These are phyloP conservation scores for Phylloscopus collybita DNA, from an alignment of 2,797 vertebrate species.

Conservation along the genomic window DNA sequence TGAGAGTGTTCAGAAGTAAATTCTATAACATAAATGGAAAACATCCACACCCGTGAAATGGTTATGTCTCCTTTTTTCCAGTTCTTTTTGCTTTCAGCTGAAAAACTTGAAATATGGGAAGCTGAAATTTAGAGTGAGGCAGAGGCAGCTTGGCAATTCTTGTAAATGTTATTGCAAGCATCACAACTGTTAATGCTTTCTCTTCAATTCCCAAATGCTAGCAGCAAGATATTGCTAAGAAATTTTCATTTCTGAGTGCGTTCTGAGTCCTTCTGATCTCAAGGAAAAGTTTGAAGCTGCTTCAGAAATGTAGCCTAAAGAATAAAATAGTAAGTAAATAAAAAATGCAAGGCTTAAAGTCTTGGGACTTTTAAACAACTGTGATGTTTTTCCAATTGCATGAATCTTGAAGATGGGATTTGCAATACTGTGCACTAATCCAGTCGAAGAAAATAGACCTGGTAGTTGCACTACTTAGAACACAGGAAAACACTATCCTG, in stretches of 20 bases:
- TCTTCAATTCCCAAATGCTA: background rate
- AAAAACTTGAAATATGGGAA: background rate
- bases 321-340: background rate
- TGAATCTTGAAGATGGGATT: background rate
- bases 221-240: background rate
- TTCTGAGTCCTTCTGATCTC: background rate
- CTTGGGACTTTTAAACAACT: background rate
- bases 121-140: background rate
- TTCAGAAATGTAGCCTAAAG: background rate
- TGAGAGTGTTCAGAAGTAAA: background rate
- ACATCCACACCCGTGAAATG: background rate
- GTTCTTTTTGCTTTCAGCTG: background rate
- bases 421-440: background rate
- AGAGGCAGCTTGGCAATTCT: background rate
- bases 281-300: background rate
- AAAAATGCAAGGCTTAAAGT: background rate
- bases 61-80: background rate
- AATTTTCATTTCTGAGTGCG: background rate
- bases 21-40: background rate
- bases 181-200: background rate
- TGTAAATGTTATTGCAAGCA: background rate
- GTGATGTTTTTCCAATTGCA: background rate
- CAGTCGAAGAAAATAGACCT: background rate
- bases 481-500: background rate
- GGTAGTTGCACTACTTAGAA: background rate